Evolutionary conservation across 2,797 vertebrate species (phyloP), one percentile per base, ranked within the genome.

Genomic region (Mustela erminea): DNA sequence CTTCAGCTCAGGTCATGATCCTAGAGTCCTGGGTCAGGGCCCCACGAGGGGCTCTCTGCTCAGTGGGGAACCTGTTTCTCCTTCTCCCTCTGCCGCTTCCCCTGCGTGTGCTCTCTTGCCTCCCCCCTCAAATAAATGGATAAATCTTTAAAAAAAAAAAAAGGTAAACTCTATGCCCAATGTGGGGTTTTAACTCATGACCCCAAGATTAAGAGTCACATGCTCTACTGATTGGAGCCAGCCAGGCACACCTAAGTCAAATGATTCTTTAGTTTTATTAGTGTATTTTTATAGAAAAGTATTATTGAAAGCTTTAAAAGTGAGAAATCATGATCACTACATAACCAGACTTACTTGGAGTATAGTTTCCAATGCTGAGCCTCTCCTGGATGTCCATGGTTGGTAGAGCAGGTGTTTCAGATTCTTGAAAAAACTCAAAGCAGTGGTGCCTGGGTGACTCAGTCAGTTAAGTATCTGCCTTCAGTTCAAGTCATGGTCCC

Each of bases 241-340:
- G 23, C 70, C 38, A 74, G 23, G 38, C 15, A 21, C 23, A 41
- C 38, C 38, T 93, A 75, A 89, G 41, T 89, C 38, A 87, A 97
- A 66, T 66, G 66, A 66, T 64, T 88, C 27, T 93, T 90, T 52
- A 80, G 41, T 88, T 90, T 92, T 74, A 43, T 43, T 75, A 35
- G 18, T 87, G 52, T 90, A 32, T 68, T 96, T 96, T 97, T 95
- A 92, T 18, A 82, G 23, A 90, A 97, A 95, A 46, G 10, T 87
- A 52, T 88, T 91, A 68, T 23, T 87, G 82, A 88, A 72, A 70
- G 12, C 70, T 66, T 96, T 90, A 38, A 83, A 92, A 43, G 38
- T 89, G 75, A 94, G 77, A 94, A 95, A 72, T 96, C 46, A 95
- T 66, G 32, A 89, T 87, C 27, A 78, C 32, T 46, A 74, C 20